These are phyloP conservation scores for Aurelia aurita DNA, from an alignment of 30 jellyfish, hydroid and myxozoan species.

Conservation along the genomic window DNA sequence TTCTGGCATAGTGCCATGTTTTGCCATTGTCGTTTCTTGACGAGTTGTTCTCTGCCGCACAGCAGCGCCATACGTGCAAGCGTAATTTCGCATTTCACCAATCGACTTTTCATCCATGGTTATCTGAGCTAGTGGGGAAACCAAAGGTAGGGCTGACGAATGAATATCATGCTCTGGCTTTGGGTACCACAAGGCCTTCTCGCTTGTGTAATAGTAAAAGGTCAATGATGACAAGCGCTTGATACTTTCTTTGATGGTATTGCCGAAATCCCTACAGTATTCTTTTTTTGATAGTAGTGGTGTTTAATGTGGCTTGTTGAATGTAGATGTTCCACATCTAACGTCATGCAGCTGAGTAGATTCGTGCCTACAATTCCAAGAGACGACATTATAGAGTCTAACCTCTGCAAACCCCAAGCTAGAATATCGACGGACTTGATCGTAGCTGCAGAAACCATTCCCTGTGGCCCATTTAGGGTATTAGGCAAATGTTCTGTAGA, in stretches of 20 bases:
- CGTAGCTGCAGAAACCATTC: slow-evolving; percentile 51
- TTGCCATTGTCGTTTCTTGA: too few relatives aligned
- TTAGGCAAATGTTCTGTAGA: slow-evolving; percentile 50
- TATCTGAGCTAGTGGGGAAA: slow-evolving; percentile 46
- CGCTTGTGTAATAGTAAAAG: slow-evolving; percentile 39
- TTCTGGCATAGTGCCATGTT: slow-evolving; percentile 66
- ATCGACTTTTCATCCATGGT: too few relatives aligned
- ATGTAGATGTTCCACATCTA: too few relatives aligned
- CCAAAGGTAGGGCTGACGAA: slow-evolving; percentile 49
- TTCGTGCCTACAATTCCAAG: slow-evolving; percentile 42
- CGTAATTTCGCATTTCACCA: slow-evolving; percentile 29
- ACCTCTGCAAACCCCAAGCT: slow-evolving; percentile 52
- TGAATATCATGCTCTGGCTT: slow-evolving; percentile 45
- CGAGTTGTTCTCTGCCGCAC: too few relatives aligned
- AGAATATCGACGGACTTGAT: slow-evolving; percentile 41
- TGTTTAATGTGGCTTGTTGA: too few relatives aligned
- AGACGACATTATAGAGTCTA: slow-evolving; percentile 46
- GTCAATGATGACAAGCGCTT: slow-evolving; percentile 42
- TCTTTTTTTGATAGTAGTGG: too few relatives aligned
- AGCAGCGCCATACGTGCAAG: slow-evolving; percentile 53
- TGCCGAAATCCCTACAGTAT: too few relatives aligned
- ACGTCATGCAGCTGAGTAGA: too few relatives aligned
- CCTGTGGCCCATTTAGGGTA: slow-evolving; percentile 59
- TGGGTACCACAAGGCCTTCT: slow-evolving; percentile 57
- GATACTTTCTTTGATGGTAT: too few relatives aligned